Base-by-base conservation (phyloP, 2,113 vertebrate genomes). In the Albula goreensis region DNA sequence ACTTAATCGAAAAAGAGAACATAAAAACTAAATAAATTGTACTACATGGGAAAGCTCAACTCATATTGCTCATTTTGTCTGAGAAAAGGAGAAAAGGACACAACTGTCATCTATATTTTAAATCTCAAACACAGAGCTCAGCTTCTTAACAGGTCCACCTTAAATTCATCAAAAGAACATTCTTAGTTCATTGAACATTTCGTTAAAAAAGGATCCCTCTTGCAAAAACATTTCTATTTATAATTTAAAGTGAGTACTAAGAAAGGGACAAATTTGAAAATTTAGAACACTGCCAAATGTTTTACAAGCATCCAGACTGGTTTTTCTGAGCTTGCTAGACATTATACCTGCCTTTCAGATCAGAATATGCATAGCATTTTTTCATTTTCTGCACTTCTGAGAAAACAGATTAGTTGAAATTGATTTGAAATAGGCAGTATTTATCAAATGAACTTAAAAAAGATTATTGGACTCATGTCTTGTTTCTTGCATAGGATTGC, bases 1-100 rank as follows among this genome's bases (percentile, higher is more conserved):
- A 91, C 90, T 90, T 95, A 94, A 93, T 41, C 31, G 93, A 95
- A 95, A 95, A 91, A 92, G 91, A 92, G 92, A 94, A 94, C 93
- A 95, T 94, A 91, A 94, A 94, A 95, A 92, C 91, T 94, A 94
- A 95, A 92, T 84, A 88, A 84, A 52, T 3, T 80, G 81, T 52
- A 70, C 93, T 94, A 94, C 92, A 95, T 94, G 95, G 95, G 95
- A 94, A 94, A 90, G 93, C 89, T 91, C n/a, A 17, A 77, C 50
- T 50, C 49, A 74, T 84, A 74, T 84, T 77, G 83, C 83, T 70
- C 10, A 41, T 80, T 80, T 50, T 80, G 79, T 80, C 15, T 41
- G 31, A n/a, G 17, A 80, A 51, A 22, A 5, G 48, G 5, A 51
- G 8, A 74, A 48, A 83, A 60, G 7, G 63, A 50, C 22, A 74